Base-by-base conservation (phyloP, 2,113 vertebrate genomes). In the Tamias sibiricus region DNA sequence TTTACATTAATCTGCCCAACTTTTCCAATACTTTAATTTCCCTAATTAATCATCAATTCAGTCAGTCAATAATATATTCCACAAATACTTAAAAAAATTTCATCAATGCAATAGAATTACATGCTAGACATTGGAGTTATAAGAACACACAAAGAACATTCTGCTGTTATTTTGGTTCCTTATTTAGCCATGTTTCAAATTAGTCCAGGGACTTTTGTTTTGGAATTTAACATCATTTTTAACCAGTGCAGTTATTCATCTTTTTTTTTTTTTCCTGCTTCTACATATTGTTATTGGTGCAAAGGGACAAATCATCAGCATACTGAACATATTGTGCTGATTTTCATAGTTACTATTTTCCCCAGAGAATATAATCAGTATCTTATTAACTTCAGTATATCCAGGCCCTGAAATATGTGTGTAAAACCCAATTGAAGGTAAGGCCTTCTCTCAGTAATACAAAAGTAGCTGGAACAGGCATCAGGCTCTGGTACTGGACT, bases 271-370 rank as follows among this genome's bases (percentile, higher is more conserved):
- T 22, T 86, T 80, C 47, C 47, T 26, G 2, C 42, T 81, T 42
- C n/a, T 84, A 71, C 11, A 77, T 9, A 68, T 82, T 22, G 76
- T 71, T 88, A 54, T 49, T 64, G 20, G 28, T 30, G 19, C 75
- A 37, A 71, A 35, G 32, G 1, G 32, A 7, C 2, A 6, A 64
- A 7, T 62, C 13, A 79, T 74, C 17, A 76, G 49, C 13, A 66
- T 35, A 75, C 32, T 62, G 40, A 87, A 22, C 6, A 66, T 0
- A 57, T 52, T 90, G 77, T 26, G 6, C 47, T 82, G 10, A 62
- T 84, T 95, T 96, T 82, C 5, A 20, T 59, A n/a, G 26, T 16
- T 91, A 72, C 83, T 9, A 72, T 57, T 85, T 81, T 85, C 4
- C 26, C 5, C 19, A 26, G 66, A 74, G 10, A 1, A 83, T 68